A percentile compares a stretch with the other conserved stretches of the same genome.
Conservation (phyloP, 2,888 invertebrate genomes). For the Eilema griseolum region DNA sequence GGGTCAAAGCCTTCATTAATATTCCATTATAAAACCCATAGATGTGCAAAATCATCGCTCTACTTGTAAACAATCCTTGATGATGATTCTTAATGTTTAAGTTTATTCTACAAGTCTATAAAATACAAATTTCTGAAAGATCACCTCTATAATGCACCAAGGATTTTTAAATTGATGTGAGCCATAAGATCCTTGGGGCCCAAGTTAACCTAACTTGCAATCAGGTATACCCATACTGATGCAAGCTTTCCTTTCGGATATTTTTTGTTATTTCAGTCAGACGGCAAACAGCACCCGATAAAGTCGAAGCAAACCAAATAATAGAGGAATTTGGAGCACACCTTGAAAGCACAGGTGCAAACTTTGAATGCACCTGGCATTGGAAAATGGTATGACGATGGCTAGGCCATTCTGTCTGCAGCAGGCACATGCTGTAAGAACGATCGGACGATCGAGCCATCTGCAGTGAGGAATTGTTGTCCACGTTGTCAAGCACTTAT, state of each 20-base stretch:
- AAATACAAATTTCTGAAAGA: not conserved
- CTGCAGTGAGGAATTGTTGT: too few species aligned
- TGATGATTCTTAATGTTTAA: slow-evolving; percentile 1
- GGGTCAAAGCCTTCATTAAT: slow-evolving; percentile 80
- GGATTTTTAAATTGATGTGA: too few species aligned
- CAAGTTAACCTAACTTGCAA: too few species aligned
- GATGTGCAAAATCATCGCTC: slow-evolving; percentile 32
- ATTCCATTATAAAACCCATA: slow-evolving; percentile 52
- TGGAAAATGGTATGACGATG: not conserved
- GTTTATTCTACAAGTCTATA: not conserved
- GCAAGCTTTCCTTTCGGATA: too few species aligned
- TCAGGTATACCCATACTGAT: too few species aligned
- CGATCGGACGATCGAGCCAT: too few species aligned
- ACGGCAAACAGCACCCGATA: not conserved
- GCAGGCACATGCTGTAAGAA: too few species aligned
- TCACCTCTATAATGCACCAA: too few species aligned
- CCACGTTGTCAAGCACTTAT: too few species aligned
- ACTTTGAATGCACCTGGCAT: not conserved
- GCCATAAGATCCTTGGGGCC: too few species aligned
- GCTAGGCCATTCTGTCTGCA: too few species aligned
- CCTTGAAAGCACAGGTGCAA: not conserved
- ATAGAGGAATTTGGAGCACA: not conserved
- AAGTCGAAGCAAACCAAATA: not conserved
- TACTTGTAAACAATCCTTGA: slow-evolving; percentile 24
- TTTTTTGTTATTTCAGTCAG: too few species aligned